Evolutionary conservation across 2,888 invertebrate genomes (phyloP), one percentile per base, ranked within the genome.

Genomic region (Harpalus rubripes): DNA sequence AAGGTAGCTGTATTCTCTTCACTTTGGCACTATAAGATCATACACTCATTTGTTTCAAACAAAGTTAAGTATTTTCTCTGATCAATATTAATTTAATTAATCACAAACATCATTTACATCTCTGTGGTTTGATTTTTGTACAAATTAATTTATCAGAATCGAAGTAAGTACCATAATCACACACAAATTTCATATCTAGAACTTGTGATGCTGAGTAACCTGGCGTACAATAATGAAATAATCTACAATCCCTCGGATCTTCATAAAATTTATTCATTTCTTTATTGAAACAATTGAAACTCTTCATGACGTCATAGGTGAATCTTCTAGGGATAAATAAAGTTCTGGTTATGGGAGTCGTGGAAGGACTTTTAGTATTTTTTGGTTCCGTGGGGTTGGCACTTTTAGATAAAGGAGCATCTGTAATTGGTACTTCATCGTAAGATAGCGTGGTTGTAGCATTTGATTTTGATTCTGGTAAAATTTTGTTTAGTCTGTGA

Each of bases 181-280:
- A 94, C 15, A 93, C 93, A 87, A 93, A 94, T 87, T 93, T 92
- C 90, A 94, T 92, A 88, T 94, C 93, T 56, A 94, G 89, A 86
- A 93, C 91, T 88, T 94, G 93, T 85, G 91, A 91, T 85, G 91
- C 89, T 26, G 92, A 92, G 87, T 93, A 93, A 10, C 94, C 94
- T n/a, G 92, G 92, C 3, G 93, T 93, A 88, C 94, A 94, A 87
- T 93, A 93, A 88, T 94, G 94, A 87, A 94, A 94, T 86, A 94
- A 89, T 86, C 93, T 91, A 87, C 93, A 94, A 88, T 94, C 93
- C 85, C 92, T 91, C 72, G 91, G 91, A 88, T 94, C 94, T 0
- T 93, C 92, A 87, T 94, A 93, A 88, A 93, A 94, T 85, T 91
- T 91, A 87, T 93, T 92, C 88, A 93, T 90, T 85, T 92, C 90